phyloP scores from a whole-genome alignment of 2,888 invertebrate genomes.

The Melanchra persicariae region DNA sequence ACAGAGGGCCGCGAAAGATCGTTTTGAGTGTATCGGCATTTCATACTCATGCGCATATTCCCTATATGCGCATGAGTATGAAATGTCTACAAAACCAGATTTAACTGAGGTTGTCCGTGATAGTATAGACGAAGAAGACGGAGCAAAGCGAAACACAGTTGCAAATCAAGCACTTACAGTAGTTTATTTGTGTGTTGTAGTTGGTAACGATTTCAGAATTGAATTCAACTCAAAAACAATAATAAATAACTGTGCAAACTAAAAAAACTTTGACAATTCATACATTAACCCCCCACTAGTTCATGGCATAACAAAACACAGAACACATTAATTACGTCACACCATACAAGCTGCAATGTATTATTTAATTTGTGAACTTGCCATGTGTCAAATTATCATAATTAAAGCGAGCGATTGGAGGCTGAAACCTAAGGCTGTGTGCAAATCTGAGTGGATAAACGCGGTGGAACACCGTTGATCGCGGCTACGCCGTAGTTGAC shows the following conservation, averaged over 20 bases:
- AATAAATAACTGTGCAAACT: slow-evolving; percentile 19
- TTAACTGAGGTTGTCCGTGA: neutral
- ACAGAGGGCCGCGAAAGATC: neutral
- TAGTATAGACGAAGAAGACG: neutral
- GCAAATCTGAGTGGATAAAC: slow-evolving; percentile 15
- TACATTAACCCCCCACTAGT: slow-evolving; percentile 33
- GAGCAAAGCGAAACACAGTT: neutral
- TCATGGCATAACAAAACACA: slow-evolving; percentile 41
- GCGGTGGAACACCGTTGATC: neutral
- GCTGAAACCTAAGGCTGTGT: slow-evolving; percentile 24
- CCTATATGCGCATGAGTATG: too few species aligned
- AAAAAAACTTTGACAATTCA: slow-evolving; percentile 33
- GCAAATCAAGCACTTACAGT: neutral
- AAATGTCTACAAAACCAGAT: neutral
- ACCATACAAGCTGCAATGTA: slow-evolving; percentile 29
- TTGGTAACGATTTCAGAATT: slow-evolving; percentile 5
- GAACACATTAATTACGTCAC: slow-evolving; percentile 38
- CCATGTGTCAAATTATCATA: slow-evolving; percentile 64
- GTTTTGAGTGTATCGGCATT: too few species aligned
- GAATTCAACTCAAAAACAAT: slow-evolving; percentile 9
- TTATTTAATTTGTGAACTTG: slow-evolving; percentile 58
- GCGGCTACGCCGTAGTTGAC: too few species aligned
- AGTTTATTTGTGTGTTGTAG: too few species aligned
- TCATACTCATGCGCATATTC: too few species aligned
- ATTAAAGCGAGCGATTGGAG: slow-evolving; percentile 59